Evolutionary conservation across 2,888 invertebrate species (phyloP).

Genomic region (Hecatera dysodea): DNA sequence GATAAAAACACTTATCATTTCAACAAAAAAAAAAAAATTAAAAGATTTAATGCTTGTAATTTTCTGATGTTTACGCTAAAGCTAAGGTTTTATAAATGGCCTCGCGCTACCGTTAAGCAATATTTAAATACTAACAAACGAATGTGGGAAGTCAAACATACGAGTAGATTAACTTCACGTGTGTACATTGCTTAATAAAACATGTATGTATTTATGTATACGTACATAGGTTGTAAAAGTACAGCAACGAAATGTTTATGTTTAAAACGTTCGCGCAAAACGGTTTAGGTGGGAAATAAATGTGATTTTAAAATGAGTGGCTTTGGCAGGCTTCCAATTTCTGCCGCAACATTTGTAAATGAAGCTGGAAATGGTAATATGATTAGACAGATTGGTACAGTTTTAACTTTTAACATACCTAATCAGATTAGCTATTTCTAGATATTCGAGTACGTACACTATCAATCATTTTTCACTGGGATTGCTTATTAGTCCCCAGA

Average conservation of each 20-base stretch:
- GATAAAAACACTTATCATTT: background rate
- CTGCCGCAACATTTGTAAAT: conserved; percentile 6
- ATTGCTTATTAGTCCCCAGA: too few species aligned
- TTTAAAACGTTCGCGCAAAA: conserved; percentile 18
- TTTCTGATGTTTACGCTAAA: conserved; percentile 1
- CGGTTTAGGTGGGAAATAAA: conserved; percentile 25
- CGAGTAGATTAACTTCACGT: background rate
- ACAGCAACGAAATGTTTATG: conserved; percentile 14
- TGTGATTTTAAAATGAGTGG: conserved; percentile 29
- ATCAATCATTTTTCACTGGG: too few species aligned
- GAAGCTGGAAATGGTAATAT: background rate
- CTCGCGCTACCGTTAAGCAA: background rate
- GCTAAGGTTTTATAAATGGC: conserved; percentile 11
- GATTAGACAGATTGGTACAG: too few species aligned
- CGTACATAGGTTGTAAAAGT: conserved; percentile 16
- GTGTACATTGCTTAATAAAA: background rate
- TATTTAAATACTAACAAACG: conserved; percentile 28
- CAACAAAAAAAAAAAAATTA: background rate
- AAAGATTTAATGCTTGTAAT: background rate
- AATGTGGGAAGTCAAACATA: conserved; percentile 1
- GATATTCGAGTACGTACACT: too few species aligned
- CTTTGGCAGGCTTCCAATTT: conserved; percentile 35
- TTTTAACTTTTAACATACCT: too few species aligned
- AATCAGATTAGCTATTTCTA: too few species aligned
- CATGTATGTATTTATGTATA: conserved; percentile 2